Evolutionary conservation across 2,113 vertebrate genomes (phyloP).

Genomic region (Benthochromis sp.): DNA sequence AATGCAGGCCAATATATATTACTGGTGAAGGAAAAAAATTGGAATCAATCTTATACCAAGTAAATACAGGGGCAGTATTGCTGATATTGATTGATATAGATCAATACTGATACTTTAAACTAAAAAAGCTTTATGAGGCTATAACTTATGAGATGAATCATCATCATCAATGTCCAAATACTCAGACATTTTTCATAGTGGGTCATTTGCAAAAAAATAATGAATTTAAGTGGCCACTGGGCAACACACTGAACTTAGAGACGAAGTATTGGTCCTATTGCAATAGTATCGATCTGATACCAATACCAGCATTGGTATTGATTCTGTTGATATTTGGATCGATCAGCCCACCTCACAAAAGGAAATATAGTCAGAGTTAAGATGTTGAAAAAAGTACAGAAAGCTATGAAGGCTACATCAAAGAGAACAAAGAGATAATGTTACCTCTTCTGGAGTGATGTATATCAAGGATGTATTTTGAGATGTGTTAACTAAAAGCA

Average conservation of each 20-base stretch:
- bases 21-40: background rate
- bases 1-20: background rate
- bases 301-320: accelerated
- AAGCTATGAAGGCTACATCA: background rate
- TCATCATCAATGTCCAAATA: background rate
- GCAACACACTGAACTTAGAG: background rate
- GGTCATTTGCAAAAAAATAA: background rate
- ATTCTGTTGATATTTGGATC: background rate
- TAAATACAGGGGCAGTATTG: background rate
- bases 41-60: background rate
- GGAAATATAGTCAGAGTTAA: background rate
- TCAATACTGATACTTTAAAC: background rate
- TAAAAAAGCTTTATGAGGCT: background rate
- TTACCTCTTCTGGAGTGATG: slow-evolving; percentile 18
- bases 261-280: background rate
- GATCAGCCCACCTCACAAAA: background rate
- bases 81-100: background rate
- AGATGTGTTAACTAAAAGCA: background rate
- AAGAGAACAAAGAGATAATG: background rate
- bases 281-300: background rate
- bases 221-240: background rate
- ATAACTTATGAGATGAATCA: background rate
- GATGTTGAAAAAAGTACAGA: background rate
- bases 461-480: background rate
- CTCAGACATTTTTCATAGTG: background rate